Conservation (phyloP, 2,888 invertebrate species). For the Thereva unica region DNA sequence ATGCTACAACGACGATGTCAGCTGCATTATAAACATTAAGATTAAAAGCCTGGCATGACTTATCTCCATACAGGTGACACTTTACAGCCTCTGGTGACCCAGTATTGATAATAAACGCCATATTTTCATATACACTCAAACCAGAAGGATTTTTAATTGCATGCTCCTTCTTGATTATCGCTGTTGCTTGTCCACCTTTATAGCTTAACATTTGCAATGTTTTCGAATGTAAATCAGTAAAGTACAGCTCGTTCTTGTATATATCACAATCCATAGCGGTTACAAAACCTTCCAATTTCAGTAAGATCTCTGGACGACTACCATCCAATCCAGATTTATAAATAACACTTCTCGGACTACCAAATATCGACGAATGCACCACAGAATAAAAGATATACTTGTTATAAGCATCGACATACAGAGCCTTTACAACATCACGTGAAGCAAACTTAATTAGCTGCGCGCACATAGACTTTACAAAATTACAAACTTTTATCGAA, state of each 20-base stretch:
- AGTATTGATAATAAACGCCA: conserved; percentile 71
- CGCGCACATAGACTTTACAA: conserved; percentile 62
- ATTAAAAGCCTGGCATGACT: conserved; percentile 59
- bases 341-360: conserved; percentile 59
- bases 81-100: conserved; percentile 63
- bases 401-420: conserved; percentile 68
- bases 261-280: conserved; percentile 61
- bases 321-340: conserved; percentile 64
- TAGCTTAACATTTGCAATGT: conserved; percentile 62
- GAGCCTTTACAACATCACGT: conserved; percentile 62
- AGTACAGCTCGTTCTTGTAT: conserved; percentile 70
- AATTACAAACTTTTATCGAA: conserved; percentile 63
- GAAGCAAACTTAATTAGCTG: conserved; percentile 61
- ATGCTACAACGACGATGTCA: conserved; percentile 62
- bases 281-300: conserved; percentile 52
- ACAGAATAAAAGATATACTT: conserved; percentile 65
- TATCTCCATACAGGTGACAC: conserved; percentile 63
- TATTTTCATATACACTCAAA: conserved; percentile 74
- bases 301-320: conserved; percentile 57
- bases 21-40: conserved; percentile 59
- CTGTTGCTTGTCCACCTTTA: conserved; percentile 58
- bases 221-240: conserved; percentile 68
- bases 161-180: conserved; percentile 58
- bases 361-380: conserved; percentile 58
- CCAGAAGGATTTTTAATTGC: conserved; percentile 65